Conservation (phyloP, 2,113 vertebrate genomes). For the Saimiri boliviensis region DNA sequence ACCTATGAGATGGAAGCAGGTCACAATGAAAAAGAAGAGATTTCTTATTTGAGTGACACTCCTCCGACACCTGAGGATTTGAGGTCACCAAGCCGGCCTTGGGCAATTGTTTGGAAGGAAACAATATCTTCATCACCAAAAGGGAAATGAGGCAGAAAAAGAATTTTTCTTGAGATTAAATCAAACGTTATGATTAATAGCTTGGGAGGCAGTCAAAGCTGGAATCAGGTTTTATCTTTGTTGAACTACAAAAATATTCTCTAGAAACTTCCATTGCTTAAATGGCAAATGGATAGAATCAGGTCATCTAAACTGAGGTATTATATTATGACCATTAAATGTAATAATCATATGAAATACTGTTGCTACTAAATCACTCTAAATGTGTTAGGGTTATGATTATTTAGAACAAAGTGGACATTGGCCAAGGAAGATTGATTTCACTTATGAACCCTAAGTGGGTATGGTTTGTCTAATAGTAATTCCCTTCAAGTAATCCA, state of each 20-base stretch:
- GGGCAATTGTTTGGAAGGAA: constrained; percentile 48
- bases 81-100: not conserved
- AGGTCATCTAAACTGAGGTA: not conserved
- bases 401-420: not conserved
- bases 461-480: not conserved
- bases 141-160: constrained; percentile 57
- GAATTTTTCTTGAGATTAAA: constrained; percentile 14
- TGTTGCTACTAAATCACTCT: not conserved
- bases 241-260: not conserved
- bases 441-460: not conserved
- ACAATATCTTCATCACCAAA: constrained; percentile 24
- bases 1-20: not conserved
- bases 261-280: constrained; percentile 7
- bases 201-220: not conserved
- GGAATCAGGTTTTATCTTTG: not conserved
- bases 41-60: not conserved
- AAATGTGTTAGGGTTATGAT: not conserved
- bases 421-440: not conserved
- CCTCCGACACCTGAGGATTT: not conserved
- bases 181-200: constrained; percentile 25
- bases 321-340: not conserved
- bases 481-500: not conserved
- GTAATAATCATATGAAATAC: not conserved
- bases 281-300: not conserved
- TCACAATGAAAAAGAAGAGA: not conserved